Conservation (phyloP, 2,888 invertebrate species). For the Phyto melanocephala region DNA sequence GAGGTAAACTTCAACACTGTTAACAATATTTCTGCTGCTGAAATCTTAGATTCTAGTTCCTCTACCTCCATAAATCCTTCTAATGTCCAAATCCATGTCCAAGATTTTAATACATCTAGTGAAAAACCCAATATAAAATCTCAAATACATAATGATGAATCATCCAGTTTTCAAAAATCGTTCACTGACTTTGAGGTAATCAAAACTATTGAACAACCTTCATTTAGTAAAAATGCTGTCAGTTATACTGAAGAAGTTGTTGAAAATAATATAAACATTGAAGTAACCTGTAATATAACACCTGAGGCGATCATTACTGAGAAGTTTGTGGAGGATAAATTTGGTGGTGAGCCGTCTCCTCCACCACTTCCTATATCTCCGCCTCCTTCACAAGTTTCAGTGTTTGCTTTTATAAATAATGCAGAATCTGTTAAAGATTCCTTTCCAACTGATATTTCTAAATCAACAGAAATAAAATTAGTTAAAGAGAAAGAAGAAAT, state of each 20-base stretch:
- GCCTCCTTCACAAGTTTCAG: conserved; percentile 87
- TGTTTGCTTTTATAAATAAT: conserved; percentile 81
- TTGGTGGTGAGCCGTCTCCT: conserved; percentile 76
- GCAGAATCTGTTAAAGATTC: conserved; percentile 53
- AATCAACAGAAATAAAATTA: background rate
- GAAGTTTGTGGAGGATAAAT: conserved; percentile 1
- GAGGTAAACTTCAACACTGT: conserved; percentile 72
- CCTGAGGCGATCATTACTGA: background rate
- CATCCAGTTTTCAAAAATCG: conserved; percentile 58
- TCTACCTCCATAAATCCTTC: conserved; percentile 66
- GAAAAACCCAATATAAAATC: conserved; percentile 34
- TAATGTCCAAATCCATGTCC: conserved; percentile 50
- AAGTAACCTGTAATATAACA: too few species aligned
- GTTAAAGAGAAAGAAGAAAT: background rate
- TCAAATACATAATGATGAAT: conserved; percentile 45
- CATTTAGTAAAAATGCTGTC: background rate
- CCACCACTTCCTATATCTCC: conserved; percentile 87
- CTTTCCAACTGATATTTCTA: conserved; percentile 17
- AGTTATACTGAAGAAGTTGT: background rate
- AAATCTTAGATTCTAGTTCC: conserved; percentile 60
- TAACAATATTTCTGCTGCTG: conserved; percentile 58
- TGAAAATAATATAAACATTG: conserved; percentile 55
- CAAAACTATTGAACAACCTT: conserved; percentile 58
- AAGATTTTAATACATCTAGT: conserved; percentile 46
- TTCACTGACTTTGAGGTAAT: conserved; percentile 25